These are phyloP conservation scores for Phragmatobia fuliginosa DNA, from an alignment of 2,888 invertebrate genomes.

Conservation along the genomic window DNA sequence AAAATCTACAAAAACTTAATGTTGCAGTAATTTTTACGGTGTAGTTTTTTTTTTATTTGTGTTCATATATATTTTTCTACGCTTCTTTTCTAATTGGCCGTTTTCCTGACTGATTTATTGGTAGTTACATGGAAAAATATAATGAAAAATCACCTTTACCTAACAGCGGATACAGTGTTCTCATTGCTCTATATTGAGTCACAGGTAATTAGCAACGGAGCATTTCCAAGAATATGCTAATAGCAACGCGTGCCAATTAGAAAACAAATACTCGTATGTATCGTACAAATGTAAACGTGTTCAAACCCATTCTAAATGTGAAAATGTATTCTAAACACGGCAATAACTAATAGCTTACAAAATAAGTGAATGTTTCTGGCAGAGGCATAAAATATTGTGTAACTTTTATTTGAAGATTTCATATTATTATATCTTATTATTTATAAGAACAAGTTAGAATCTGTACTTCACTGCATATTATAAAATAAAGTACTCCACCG, in stretches of 20 bases:
- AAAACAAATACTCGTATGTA: neutral
- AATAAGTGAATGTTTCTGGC: neutral
- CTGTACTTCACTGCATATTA: no score
- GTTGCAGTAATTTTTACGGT: neutral
- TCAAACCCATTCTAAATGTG: neutral
- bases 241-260: conserved; percentile 23
- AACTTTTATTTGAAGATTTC: neutral
- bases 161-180: conserved; percentile 21
- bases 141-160: conserved; percentile 11
- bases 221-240: conserved; percentile 17
- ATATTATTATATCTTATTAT: neutral
- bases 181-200: conserved; percentile 16
- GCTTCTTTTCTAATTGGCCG: neutral
- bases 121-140: neutral
- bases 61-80: no score
- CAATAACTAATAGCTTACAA: neutral
- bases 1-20: neutral
- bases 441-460: no score
- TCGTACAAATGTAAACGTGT: neutral
- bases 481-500: no score
- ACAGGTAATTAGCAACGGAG: conserved; percentile 6
- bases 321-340: neutral
- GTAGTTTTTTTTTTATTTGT: neutral
- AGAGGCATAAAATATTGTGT: neutral
- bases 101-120: neutral